phyloP scores from a whole-genome alignment of 2,113 vertebrate genomes.

The Catharus fuscescens region DNA sequence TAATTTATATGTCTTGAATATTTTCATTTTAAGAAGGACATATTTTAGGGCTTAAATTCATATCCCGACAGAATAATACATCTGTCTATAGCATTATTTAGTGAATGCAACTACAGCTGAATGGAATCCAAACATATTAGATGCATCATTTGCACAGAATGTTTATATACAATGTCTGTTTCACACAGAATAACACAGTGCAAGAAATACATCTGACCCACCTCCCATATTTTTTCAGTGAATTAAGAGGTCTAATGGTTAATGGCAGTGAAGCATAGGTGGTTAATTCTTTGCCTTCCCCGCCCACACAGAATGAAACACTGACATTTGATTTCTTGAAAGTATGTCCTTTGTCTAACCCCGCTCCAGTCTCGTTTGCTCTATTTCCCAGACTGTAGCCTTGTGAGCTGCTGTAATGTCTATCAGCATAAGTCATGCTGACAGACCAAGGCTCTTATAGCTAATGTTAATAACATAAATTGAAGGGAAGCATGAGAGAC shows the following conservation, averaged over 20 bases:
- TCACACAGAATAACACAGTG: neutral
- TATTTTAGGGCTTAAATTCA: neutral
- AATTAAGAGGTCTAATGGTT: neutral
- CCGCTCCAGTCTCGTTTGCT: neutral
- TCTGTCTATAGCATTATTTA: neutral
- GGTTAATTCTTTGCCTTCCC: slow-evolving; percentile 1
- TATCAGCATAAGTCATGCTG: neutral
- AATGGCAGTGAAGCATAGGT: neutral
- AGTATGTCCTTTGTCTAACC: slow-evolving; percentile 47
- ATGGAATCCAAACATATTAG: neutral
- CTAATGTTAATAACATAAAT: slow-evolving; percentile 25
- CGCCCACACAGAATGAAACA: neutral
- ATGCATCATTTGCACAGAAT: neutral
- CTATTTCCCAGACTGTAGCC: slow-evolving; percentile 10
- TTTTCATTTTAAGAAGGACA: neutral
- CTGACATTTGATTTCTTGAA: slow-evolving; percentile 43
- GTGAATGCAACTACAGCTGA: neutral
- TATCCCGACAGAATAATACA: neutral
- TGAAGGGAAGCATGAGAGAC: slow-evolving; percentile 43
- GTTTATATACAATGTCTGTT: neutral
- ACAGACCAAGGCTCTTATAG: slow-evolving; percentile 55
- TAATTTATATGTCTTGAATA: neutral
- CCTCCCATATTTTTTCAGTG: neutral
- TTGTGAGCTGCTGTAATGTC: slow-evolving; percentile 55
- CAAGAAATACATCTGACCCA: neutral